Percentiles rank a stretch among this genome's conserved stretches.
These are phyloP conservation scores for Alexandromys fortis DNA, from an alignment of 2,113 vertebrate genomes.

Conservation along the genomic window DNA sequence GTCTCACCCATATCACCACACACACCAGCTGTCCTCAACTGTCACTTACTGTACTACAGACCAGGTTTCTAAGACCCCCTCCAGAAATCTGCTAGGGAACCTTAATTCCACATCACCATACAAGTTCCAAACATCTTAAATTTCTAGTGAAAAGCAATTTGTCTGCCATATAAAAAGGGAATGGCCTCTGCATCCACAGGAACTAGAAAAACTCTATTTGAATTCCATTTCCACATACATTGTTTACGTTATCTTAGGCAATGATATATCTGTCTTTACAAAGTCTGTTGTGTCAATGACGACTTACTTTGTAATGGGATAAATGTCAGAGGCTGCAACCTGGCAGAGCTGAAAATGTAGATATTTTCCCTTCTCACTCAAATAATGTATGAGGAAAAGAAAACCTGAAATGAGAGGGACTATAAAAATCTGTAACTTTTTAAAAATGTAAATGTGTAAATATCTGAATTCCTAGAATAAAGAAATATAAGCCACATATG, in stretches of 20 bases:
- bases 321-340: neutral
- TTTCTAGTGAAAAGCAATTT: neutral
- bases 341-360: neutral
- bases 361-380: neutral
- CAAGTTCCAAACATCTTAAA: neutral
- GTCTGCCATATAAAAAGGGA: neutral
- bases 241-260: neutral
- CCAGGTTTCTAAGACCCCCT: neutral
- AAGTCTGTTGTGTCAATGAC: neutral
- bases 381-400: neutral
- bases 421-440: neutral
- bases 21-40: neutral
- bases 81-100: neutral
- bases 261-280: neutral
- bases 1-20: neutral
- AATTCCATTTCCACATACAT: neutral
- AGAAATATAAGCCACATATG: neutral
- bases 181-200: neutral
- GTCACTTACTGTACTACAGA: neutral
- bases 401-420: neutral
- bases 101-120: neutral
- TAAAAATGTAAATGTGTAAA: constrained; percentile 23
- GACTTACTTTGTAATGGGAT: neutral
- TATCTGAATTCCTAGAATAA: neutral
- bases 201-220: neutral